Evolutionary conservation across 1,140 invertebrate species (phyloP).

Genomic region (Paramacrobiotus metropolitanus): DNA sequence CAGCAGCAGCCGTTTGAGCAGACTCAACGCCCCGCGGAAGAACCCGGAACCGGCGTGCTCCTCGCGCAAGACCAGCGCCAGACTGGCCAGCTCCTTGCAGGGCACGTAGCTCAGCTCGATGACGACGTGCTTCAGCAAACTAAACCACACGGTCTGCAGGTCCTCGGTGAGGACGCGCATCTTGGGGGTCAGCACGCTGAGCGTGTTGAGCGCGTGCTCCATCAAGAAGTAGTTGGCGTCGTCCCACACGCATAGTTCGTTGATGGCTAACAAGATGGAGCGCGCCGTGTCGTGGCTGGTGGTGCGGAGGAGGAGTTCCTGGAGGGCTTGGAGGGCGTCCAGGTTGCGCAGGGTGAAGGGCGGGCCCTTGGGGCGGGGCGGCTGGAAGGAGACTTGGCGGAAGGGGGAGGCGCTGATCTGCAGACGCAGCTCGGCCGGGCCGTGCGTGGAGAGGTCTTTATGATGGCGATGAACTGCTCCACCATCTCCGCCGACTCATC

Average conservation of each 20-base stretch:
- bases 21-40: neutral
- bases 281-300: neutral
- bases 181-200: neutral
- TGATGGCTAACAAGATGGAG: neutral
- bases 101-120: conserved; percentile 78
- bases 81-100: conserved; percentile 87
- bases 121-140: neutral
- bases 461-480: neutral
- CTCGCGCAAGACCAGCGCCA: conserved; percentile 20
- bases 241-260: neutral
- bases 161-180: neutral
- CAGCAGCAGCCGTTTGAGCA: conserved; percentile 14
- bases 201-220: neutral
- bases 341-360: neutral
- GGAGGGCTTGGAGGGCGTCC: neutral
- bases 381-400: neutral
- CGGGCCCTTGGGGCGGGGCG: neutral
- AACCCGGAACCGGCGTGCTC: conserved; percentile 6
- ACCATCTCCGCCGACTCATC: too few species aligned
- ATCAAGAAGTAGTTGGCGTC: conserved; percentile 1
- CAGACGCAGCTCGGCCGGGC: neutral
- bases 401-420: neutral
- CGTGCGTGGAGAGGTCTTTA: neutral
- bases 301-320: neutral
- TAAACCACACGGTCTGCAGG: conserved; percentile 7